phyloP scores from a whole-genome alignment of 1,140 invertebrate species.

The Drosophila tani region DNA sequence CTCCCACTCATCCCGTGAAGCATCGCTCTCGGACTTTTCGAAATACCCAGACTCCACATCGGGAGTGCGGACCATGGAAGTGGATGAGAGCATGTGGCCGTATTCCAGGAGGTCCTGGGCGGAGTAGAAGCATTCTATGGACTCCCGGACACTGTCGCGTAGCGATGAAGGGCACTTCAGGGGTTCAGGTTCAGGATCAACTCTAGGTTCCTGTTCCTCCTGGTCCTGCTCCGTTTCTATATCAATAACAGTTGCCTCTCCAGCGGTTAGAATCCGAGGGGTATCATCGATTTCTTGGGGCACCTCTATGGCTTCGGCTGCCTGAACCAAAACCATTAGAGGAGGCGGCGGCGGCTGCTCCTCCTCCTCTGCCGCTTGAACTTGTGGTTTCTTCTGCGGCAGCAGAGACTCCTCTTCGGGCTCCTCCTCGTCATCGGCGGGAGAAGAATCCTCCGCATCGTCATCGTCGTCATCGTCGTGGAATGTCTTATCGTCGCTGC shows the following conservation, averaged over 20 bases:
- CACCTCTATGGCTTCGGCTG: slow-evolving; percentile 62
- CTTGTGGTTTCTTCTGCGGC: slow-evolving; percentile 29
- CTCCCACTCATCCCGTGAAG: slow-evolving; percentile 67
- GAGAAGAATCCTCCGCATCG: slow-evolving; percentile 53
- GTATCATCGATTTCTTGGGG: slow-evolving; percentile 60
- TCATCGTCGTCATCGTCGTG: slow-evolving; percentile 62
- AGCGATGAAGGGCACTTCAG: slow-evolving; percentile 37
- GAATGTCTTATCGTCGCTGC: slow-evolving; percentile 73
- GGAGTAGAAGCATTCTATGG: slow-evolving; percentile 77
- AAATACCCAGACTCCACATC: slow-evolving; percentile 80
- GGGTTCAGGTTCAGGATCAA: slow-evolving; percentile 13
- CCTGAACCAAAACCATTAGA: slow-evolving; percentile 39
- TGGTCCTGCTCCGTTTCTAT: not conserved
- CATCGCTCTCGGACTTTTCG: slow-evolving; percentile 75
- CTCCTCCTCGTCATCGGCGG: slow-evolving; percentile 37
- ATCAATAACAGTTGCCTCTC: slow-evolving; percentile 1
- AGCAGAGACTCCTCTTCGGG: slow-evolving; percentile 39
- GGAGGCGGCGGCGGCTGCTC: slow-evolving; percentile 24
- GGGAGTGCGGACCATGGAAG: slow-evolving; percentile 63
- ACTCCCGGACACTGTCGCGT: slow-evolving; percentile 73
- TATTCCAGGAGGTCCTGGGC: slow-evolving; percentile 80
- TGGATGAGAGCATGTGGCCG: slow-evolving; percentile 63
- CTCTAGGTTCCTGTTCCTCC: not conserved
- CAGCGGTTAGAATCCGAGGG: not conserved
- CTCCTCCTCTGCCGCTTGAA: not conserved